These are phyloP conservation scores for Drosophila mojavensis DNA, from an alignment of 1,140 invertebrate species.

Conservation along the genomic window DNA sequence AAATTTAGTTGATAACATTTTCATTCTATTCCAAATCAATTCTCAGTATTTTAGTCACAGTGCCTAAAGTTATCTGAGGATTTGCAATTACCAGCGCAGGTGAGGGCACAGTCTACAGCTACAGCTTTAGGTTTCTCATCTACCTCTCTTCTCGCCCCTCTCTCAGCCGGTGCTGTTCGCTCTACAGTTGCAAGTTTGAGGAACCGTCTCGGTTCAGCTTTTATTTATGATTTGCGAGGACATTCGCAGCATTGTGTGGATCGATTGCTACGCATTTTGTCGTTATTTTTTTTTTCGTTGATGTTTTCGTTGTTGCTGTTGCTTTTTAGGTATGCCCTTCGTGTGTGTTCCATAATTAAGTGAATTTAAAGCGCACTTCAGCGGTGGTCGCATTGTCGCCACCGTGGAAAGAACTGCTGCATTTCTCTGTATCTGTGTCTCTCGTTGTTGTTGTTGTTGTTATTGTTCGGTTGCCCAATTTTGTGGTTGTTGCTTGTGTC, in stretches of 20 bases:
- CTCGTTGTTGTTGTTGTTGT: constrained; percentile 12
- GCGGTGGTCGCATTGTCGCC: constrained; percentile 60
- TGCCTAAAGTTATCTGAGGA: constrained; percentile 46
- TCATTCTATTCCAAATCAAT: no score
- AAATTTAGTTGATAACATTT: no score
- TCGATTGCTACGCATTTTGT: constrained; percentile 22
- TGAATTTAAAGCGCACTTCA: constrained; percentile 77
- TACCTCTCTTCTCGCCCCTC: background rate
- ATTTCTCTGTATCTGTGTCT: constrained; percentile 6
- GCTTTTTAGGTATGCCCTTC: constrained; percentile 69
- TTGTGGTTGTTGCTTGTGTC: constrained; percentile 49
- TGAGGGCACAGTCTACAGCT: constrained; percentile 32
- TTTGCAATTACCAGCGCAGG: constrained; percentile 71
- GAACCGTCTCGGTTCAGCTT: constrained; percentile 34
- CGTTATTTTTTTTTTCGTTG: constrained; percentile 36
- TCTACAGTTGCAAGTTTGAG: background rate
- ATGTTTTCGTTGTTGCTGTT: constrained; percentile 18
- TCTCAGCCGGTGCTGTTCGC: background rate
- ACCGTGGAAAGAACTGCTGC: constrained; percentile 8
- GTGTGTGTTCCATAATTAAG: constrained; percentile 82
- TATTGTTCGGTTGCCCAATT: constrained; percentile 16
- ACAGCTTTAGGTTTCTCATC: background rate
- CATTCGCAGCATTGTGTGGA: constrained; percentile 57
- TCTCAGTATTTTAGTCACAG: constrained; percentile 35
- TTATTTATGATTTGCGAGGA: constrained; percentile 82